phyloP scores from a whole-genome alignment of 2,797 vertebrate species.

The Peromyscus eremicus region DNA sequence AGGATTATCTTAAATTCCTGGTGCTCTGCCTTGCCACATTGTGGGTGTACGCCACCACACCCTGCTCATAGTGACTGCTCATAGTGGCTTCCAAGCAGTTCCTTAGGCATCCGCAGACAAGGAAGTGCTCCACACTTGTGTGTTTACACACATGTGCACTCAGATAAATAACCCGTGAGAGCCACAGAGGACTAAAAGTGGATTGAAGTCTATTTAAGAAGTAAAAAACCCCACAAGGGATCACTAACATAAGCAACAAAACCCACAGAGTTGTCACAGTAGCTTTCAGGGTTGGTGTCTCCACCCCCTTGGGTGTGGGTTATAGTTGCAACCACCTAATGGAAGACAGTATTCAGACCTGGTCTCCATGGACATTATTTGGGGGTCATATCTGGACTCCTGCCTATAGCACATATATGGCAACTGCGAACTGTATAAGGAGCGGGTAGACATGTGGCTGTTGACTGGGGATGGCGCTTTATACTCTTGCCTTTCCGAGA shows the following conservation, averaged over 20 bases:
- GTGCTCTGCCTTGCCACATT: not conserved
- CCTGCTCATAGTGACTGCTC: not conserved
- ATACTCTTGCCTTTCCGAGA: constrained; percentile 73
- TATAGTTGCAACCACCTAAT: constrained; percentile 88
- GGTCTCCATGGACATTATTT: constrained; percentile 85
- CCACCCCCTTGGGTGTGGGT: constrained; percentile 91
- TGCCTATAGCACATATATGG: constrained; percentile 90
- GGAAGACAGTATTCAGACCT: constrained; percentile 88
- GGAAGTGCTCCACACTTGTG: not conserved
- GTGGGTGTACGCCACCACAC: not conserved
- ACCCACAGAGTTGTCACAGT: constrained; percentile 27
- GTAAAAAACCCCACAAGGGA: not conserved
- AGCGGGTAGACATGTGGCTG: constrained; percentile 81
- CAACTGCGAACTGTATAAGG: constrained; percentile 87
- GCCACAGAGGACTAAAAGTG: not conserved
- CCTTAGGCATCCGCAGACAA: not conserved
- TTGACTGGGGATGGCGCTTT: constrained; percentile 82
- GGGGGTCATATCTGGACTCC: constrained; percentile 88
- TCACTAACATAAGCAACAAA: not conserved
- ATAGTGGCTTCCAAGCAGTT: not conserved
- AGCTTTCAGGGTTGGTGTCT: constrained; percentile 89
- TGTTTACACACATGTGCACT: not conserved
- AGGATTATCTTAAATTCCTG: not conserved
- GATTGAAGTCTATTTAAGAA: not conserved
- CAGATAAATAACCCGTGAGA: constrained; percentile 15